Base-by-base conservation (phyloP, 2,113 vertebrate species). In the Cryptomyrus ogoouensis region DNA sequence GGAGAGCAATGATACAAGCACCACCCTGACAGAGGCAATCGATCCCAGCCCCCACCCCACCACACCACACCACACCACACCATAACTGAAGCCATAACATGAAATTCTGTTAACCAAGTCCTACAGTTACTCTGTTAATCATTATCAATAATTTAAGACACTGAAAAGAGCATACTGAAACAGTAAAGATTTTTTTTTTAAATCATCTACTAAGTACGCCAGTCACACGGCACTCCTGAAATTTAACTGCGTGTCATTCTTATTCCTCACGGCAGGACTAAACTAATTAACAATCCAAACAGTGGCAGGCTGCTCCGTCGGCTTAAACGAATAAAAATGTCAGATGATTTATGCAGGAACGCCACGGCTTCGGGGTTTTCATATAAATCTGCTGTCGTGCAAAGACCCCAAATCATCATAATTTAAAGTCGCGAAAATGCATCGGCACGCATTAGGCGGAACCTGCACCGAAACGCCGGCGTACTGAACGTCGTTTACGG, bases 271-370 rank as follows among this genome's bases (percentile, higher is more conserved):
- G 50, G 49, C 85, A 52, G 49, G 47, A 87, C 12, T 52, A 53
- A 87, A 52, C 47, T 87, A 47, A 86, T 86, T 86, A 56, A 87
- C 85, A 87, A 53, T 47, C 49, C 85, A 87, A 53, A 87, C 21
- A 87, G 84, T 50, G 84, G n/a, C 24, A 47, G 85, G 5, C 5
- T 52, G 50, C 50, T 87, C 83, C 21, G 83, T 27, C 83, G 21
- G 21, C 10, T 47, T 86, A 47, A 86, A 50, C 3, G 47, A 31
- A 53, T 7, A 53, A 47, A 56, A 31, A 53, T 52, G 31, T 9
- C 50, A 31, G 15, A 19, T 53, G 4, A 27, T 87, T 87, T 21
- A 47, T 84, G 50, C 85, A 27, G 85, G 50, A 53, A 53, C 47
- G n/a, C 9, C n/a, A 53, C 85, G 5, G n/a, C 27, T 52, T 15